Evolutionary conservation across 2,888 invertebrate genomes (phyloP).

Genomic region (Melanophora roralis): DNA sequence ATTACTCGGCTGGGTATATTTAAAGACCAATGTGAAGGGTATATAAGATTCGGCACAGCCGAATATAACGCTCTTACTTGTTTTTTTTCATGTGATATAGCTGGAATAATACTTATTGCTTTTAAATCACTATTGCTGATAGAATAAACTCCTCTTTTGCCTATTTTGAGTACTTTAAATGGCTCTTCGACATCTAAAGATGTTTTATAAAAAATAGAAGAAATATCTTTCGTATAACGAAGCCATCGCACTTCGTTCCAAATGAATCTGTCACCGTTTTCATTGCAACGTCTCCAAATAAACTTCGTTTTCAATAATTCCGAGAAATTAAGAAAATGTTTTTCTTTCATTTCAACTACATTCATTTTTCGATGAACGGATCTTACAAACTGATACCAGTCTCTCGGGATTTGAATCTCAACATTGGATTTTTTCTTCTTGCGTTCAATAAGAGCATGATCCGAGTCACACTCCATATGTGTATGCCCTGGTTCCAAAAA

Average conservation of each 20-base stretch:
- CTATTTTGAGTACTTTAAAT: constrained; percentile 49
- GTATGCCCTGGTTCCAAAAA: constrained; percentile 45
- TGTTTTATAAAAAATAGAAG: constrained; percentile 43
- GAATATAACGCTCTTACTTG: no score
- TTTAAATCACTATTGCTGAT: constrained; percentile 38
- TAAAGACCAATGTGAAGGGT: no score
- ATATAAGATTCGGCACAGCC: no score
- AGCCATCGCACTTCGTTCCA: constrained; percentile 47
- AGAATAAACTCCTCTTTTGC: constrained; percentile 44
- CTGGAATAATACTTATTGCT: constrained; percentile 23
- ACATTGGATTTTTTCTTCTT: constrained; percentile 54
- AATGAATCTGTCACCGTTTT: constrained; percentile 43
- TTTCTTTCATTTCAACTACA: constrained; percentile 40
- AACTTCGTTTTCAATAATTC: constrained; percentile 33
- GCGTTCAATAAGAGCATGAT: constrained; percentile 51
- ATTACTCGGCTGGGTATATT: no score
- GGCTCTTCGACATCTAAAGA: constrained; percentile 49
- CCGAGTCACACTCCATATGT: constrained; percentile 57
- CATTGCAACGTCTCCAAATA: constrained; percentile 38
- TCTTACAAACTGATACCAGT: constrained; percentile 52
- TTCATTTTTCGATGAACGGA: constrained; percentile 30
- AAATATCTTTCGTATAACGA: constrained; percentile 39
- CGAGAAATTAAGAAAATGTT: constrained; percentile 40
- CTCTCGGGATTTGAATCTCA: constrained; percentile 51
- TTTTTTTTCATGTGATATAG: constrained; percentile 42